Evolutionary conservation across 2,888 invertebrate genomes (phyloP).

Genomic region (Rhyacophila evoluta): DNA sequence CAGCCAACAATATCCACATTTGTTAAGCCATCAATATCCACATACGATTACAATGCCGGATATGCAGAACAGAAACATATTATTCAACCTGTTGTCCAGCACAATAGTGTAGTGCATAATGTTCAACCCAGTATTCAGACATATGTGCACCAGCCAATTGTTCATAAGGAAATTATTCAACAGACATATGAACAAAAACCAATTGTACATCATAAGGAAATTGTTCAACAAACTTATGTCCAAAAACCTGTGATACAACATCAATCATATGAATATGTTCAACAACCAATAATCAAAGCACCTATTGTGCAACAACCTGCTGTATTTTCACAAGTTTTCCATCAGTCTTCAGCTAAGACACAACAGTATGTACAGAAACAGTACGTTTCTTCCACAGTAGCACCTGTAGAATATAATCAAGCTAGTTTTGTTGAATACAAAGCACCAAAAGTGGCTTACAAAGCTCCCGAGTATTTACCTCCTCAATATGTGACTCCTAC

Average conservation of each 20-base stretch:
- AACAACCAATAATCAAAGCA: constrained; percentile 29
- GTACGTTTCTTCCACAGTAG: constrained; percentile 42
- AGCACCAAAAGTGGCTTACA: constrained; percentile 55
- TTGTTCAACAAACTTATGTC: constrained; percentile 48
- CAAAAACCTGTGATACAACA: constrained; percentile 40
- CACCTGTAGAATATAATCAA: constrained; percentile 42
- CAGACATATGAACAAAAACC: constrained; percentile 44
- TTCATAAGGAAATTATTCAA: constrained; percentile 58
- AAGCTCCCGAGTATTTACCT: constrained; percentile 58
- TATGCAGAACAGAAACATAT: constrained; percentile 53
- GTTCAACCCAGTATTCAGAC: constrained; percentile 9
- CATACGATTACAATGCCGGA: constrained; percentile 18
- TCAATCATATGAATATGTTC: constrained; percentile 11
- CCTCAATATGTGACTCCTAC: constrained; percentile 58
- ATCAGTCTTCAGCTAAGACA: constrained; percentile 58
- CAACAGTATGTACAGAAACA: constrained; percentile 58
- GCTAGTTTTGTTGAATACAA: constrained; percentile 33
- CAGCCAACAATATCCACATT: constrained; percentile 57
- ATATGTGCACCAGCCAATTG: constrained; percentile 51
- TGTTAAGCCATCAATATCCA: constrained; percentile 39
- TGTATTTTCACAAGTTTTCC: constrained; percentile 65
- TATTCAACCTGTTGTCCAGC: constrained; percentile 56
- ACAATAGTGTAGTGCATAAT: constrained; percentile 59
- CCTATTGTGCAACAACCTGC: constrained; percentile 57
- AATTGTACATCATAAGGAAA: constrained; percentile 55